A percentile compares a stretch with the other conserved stretches of the same genome.
Evolutionary conservation across 1,140 invertebrate species (phyloP).

Genomic region (Mya arenaria): DNA sequence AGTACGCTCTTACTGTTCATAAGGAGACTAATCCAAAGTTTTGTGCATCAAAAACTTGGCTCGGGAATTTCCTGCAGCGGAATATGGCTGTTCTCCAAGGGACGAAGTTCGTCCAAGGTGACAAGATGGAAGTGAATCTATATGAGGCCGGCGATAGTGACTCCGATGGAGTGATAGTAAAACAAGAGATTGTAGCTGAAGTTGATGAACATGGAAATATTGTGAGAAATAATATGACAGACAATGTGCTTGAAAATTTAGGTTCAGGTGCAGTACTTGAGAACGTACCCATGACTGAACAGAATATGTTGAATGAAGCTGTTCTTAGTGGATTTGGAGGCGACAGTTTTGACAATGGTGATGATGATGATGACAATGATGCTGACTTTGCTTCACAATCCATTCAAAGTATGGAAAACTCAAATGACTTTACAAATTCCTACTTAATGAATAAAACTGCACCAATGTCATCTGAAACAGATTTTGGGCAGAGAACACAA

Average conservation of each 20-base stretch:
- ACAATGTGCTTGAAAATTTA: slow-evolving; percentile 20
- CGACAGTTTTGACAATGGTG: slow-evolving; percentile 14
- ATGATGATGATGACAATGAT: slow-evolving; percentile 17
- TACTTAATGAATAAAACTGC: background rate
- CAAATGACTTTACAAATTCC: background rate
- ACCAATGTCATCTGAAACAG: background rate
- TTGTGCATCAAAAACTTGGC: slow-evolving; percentile 44
- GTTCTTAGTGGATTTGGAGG: background rate
- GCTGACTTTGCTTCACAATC: background rate
- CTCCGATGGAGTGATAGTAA: background rate
- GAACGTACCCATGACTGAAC: slow-evolving; percentile 22
- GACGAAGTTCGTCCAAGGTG: slow-evolving; percentile 41
- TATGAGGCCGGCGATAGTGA: background rate
- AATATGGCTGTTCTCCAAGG: slow-evolving; percentile 36
- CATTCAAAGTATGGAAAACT: background rate
- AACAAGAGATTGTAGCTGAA: slow-evolving; percentile 5
- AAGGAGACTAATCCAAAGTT: slow-evolving; percentile 39
- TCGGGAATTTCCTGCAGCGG: slow-evolving; percentile 36
- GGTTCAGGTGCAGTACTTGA: slow-evolving; percentile 19
- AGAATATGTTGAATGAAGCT: slow-evolving; percentile 36
- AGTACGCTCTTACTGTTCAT: slow-evolving; percentile 38
- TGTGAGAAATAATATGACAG: background rate
- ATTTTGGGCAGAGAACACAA: background rate
- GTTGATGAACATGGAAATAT: background rate
- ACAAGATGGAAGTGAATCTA: slow-evolving; percentile 29